Evolutionary conservation across 2,797 vertebrate species (phyloP).

Genomic region (Microctenopoma steveboyesi): DNA sequence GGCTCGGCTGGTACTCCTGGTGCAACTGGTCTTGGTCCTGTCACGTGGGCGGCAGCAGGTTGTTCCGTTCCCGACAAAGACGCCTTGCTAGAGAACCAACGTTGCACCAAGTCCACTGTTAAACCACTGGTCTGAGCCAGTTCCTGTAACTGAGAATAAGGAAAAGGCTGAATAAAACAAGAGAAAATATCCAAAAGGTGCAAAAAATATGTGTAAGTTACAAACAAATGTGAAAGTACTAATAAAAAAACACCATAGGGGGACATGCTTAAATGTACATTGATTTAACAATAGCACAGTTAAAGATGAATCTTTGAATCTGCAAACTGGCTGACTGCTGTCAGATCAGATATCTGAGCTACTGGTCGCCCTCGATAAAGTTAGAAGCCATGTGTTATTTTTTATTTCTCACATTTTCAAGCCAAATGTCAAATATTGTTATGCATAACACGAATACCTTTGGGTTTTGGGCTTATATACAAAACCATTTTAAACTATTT

Average conservation of each 20-base stretch:
- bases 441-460: too few species aligned
- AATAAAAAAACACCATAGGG: background rate
- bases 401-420: too few species aligned
- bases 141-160: conserved; percentile 80
- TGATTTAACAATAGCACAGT: background rate
- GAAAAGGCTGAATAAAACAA: background rate
- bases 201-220: too few species aligned
- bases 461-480: too few species aligned
- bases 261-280: background rate
- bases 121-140: conserved; percentile 87
- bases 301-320: background rate
- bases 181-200: too few species aligned
- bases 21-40: conserved; percentile 21
- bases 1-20: conserved; percentile 33
- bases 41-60: conserved; percentile 23
- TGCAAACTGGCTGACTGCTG: background rate
- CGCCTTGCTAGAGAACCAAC: conserved; percentile 88
- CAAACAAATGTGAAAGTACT: background rate
- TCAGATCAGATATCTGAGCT: too few species aligned
- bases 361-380: too few species aligned
- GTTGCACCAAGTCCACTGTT: conserved; percentile 86
- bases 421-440: too few species aligned
- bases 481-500: too few species aligned
- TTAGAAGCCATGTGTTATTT: too few species aligned
- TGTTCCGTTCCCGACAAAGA: conserved; percentile 56